phyloP scores from a whole-genome alignment of 2,113 vertebrate species.

The Xenopus borealis region DNA sequence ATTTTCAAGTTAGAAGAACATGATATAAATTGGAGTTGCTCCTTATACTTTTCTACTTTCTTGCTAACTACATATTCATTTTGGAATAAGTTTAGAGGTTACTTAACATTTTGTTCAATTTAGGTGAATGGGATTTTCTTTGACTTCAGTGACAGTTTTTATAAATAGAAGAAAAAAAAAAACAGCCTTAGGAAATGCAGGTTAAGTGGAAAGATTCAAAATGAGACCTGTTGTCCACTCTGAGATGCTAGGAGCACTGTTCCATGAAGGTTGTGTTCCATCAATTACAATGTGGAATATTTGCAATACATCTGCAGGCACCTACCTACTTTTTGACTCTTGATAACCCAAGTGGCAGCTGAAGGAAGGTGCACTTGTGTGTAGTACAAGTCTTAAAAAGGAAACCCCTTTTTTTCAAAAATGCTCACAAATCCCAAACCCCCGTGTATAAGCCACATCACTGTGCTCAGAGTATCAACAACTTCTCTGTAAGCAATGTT shows the following conservation, averaged over 20 bases:
- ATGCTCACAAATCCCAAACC: no score
- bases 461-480: slow-evolving; percentile 2
- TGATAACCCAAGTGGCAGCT: no score
- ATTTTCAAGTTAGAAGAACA: no score
- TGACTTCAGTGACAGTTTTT: no score
- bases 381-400: no score
- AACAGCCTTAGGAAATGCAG: neutral
- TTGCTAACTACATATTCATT: neutral
- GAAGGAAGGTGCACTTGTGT: no score
- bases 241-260: neutral
- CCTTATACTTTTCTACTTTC: no score
- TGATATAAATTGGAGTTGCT: no score
- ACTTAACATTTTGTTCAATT: neutral
- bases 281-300: neutral
- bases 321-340: no score
- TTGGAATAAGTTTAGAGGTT: neutral
- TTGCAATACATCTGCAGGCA: no score
- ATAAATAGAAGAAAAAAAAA: no score
- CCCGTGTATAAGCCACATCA: neutral
- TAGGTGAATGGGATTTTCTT: neutral
- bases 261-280: neutral
- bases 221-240: slow-evolving; percentile 16
- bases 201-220: neutral
- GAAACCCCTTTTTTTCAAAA: no score
- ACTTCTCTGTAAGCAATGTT: neutral